Evolutionary conservation across 1,140 invertebrate genomes (phyloP).

Genomic region (Trichonephila clavipes): DNA sequence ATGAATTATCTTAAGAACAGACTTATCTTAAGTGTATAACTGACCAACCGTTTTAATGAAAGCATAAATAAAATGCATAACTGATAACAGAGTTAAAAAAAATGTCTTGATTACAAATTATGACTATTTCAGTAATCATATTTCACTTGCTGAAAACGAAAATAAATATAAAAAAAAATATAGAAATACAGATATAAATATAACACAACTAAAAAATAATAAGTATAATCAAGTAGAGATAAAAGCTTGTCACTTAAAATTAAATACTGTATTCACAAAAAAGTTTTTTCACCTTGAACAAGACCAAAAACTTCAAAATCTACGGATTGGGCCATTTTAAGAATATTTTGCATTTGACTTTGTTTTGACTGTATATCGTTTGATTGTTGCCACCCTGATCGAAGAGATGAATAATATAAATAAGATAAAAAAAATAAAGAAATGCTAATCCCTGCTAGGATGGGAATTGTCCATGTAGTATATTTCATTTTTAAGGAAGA

Average conservation of each 20-base stretch:
- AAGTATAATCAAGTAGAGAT: neutral
- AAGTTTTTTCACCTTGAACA: conserved; percentile 60
- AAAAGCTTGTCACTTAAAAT: neutral
- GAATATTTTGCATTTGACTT: conserved; percentile 53
- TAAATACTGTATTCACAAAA: neutral
- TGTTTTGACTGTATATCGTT: neutral
- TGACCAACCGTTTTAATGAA: no score
- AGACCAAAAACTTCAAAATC: conserved; percentile 72
- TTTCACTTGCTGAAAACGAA: no score
- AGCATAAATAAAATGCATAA: no score
- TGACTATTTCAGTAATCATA: no score
- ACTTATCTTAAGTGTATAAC: no score
- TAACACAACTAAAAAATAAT: neutral
- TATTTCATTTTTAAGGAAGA: neutral
- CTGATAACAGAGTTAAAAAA: no score
- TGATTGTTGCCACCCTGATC: conserved; percentile 28
- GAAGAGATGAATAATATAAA: conserved; percentile 8
- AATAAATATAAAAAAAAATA: no score
- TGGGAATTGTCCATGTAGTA: neutral
- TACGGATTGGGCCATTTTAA: conserved; percentile 47
- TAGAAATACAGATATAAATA: no score
- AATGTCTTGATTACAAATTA: no score
- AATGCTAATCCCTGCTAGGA: conserved; percentile 15
- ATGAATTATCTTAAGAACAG: no score
- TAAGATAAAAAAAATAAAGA: conserved; percentile 22